phyloP scores from a whole-genome alignment of 2,797 vertebrate genomes.

The Channa striata region DNA sequence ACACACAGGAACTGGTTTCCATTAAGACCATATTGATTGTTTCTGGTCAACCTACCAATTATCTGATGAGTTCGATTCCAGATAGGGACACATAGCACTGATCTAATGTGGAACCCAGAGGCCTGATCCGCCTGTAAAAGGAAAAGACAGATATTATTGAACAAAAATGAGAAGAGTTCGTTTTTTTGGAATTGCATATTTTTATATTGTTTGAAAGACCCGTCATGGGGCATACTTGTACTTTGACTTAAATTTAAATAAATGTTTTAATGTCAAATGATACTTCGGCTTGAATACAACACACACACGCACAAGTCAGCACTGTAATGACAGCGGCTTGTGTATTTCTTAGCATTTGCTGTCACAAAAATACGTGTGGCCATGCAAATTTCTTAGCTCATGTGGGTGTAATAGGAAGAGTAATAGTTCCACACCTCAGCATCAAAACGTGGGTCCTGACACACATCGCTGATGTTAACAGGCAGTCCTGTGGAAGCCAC shows the following conservation, averaged over 20 bases:
- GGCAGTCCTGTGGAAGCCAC: conserved; percentile 88
- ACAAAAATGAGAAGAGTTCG: background rate
- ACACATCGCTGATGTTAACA: conserved; percentile 88
- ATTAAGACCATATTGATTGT: conserved; percentile 15
- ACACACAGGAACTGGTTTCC: conserved; percentile 1
- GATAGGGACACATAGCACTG: conserved; percentile 87
- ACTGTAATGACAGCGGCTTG: no score
- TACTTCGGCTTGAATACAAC: background rate
- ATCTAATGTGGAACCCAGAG: conserved; percentile 87
- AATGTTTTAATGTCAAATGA: background rate
- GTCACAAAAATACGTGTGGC: no score
- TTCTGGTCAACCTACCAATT: conserved; percentile 77
- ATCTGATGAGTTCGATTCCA: conserved; percentile 89
- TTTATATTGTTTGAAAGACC: background rate
- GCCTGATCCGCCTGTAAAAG: conserved; percentile 83
- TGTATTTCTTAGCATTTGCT: no score
- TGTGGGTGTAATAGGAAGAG: background rate
- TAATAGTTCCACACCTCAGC: conserved; percentile 76
- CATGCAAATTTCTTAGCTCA: background rate
- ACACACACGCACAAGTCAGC: background rate
- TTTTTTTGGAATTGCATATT: background rate
- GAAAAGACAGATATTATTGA: background rate
- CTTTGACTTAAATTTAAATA: background rate
- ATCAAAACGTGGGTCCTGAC: conserved; percentile 89
- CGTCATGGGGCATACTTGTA: background rate